Base-by-base conservation (phyloP, 1,140 invertebrate species). In the Pseudobourletiella spinata region DNA sequence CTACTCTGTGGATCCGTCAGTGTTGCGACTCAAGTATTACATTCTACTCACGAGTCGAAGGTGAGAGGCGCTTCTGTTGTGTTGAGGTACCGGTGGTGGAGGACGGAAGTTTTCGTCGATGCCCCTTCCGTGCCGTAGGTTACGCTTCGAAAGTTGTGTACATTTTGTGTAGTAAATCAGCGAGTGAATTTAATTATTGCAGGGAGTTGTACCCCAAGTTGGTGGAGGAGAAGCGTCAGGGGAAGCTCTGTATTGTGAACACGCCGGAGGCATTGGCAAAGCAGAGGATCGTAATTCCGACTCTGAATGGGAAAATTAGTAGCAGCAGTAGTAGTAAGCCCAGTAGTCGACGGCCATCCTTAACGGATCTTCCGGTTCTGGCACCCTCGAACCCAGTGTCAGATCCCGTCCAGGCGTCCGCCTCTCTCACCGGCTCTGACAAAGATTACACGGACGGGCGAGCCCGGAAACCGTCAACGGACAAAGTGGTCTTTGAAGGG, bases 141-240 rank as follows among this genome's bases (percentile, higher is more conserved):
- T n/a, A n/a, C n/a, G n/a, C n/a, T n/a, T n/a, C n/a, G n/a, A n/a
- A n/a, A n/a, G n/a, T 39, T 63, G 26, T 42, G 42, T 24, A 6
- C 43, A 35, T 42, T 65, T 24, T 59, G 62, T 51, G 26, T 46
- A 28, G 25, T 26, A 30, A 42, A 51, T 59, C 24, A 11, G 8
- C n/a, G 8, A 8, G 32, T 39, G 14, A 39, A 11, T 39, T 11
- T 11, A 39, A 11, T 39, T 24, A 54, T 48, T 48, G 30, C 68
- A 79, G 82, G 20, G 85, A 87, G 70, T 74, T 85, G 2, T 87
- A 86, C 75, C 86, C 87, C 1, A 85, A 83, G 70, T n/a, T 22
- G 4, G 74, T 79, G 8, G 54, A 29, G 3, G 81, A 83, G 55
- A 73, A 82, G 0, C 81, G 80, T 57, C 72, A 83, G 4, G 84